Conservation (phyloP, 2,113 vertebrate species). For the Brienomyrus longianalis region DNA sequence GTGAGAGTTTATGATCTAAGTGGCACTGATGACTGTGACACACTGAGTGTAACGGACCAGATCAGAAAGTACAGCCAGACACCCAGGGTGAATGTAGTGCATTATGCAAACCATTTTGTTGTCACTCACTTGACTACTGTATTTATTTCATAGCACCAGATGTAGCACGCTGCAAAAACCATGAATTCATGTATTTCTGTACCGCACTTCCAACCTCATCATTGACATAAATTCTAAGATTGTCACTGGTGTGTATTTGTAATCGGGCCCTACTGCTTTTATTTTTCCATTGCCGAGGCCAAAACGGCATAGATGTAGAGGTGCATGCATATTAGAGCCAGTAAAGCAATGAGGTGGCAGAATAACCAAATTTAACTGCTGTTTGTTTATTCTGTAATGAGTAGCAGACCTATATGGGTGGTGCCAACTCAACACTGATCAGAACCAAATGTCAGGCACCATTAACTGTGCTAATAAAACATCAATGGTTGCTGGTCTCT, state of each 20-base stretch:
- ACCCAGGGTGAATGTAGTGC: background rate
- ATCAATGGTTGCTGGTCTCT: background rate
- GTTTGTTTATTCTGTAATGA: background rate
- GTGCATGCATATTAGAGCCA: background rate
- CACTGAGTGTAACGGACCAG: background rate
- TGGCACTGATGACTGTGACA: background rate
- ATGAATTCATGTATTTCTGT: background rate
- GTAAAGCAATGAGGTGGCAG: background rate
- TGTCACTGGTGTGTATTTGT: background rate
- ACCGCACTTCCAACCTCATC: background rate
- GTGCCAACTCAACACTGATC: background rate
- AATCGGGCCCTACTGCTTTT: background rate
- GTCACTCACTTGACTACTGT: background rate
- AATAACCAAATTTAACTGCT: background rate
- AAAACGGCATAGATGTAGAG: background rate
- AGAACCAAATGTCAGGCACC: conserved; percentile 7
- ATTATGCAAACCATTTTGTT: background rate
- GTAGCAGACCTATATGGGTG: background rate
- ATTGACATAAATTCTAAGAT: background rate
- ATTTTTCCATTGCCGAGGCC: background rate
- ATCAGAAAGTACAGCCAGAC: background rate
- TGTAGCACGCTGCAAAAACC: background rate
- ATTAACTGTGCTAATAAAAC: conserved; percentile 6
- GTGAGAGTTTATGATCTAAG: background rate
- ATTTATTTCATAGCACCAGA: background rate